Evolutionary conservation across 2,113 vertebrate species (phyloP), one percentile per base, ranked within the genome.

Genomic region (Ptilonorhynchus violaceus): DNA sequence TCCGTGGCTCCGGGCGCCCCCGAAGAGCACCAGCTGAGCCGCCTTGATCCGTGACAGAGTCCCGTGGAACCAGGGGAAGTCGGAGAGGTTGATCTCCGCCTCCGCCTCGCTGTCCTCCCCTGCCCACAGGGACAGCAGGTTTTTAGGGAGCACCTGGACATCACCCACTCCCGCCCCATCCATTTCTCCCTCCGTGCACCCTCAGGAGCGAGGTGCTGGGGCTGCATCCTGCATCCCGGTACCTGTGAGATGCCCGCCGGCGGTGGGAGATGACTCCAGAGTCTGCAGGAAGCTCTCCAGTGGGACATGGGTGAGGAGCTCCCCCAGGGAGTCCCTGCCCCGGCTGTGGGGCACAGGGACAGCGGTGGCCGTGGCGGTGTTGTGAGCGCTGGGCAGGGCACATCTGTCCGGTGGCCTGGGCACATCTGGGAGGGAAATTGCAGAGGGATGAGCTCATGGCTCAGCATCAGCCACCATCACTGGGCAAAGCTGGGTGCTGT

Each of bases 61-160:
- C 60, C 99, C 99, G 0, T 99, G 99, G 97, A 99, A 99, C 99
- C 99, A 99, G 44, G 99, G 99, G 95, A 98, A 99, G 69, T 98
- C 97, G 0, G 98, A 97, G 66, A 99, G 98, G 95, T 98, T 99
- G 95, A 91, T 97, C 93, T 98, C 98, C 2, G 14, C 95, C 85
- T 98, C 98, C 0, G 52, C 55, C 42, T 98, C 98, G 0, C 72
- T 87, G 41, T 98, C 95, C 59, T 98, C 97, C 66, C 98, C 99
- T 97, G 77, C 88, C 70, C 94, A 0, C 50, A 78, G 46, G 76
- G 76, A 93, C 10, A 73, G 55, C 10, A 28, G 62, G 62, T 10
- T 78, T 89, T 91, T 84, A 94, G 91, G 75, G 79, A 88, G 86
- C 39, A 56, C 16, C 30, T 1, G 0, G 53, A 44, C 31, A 42